Percentiles rank a stretch among this genome's conserved stretches.
Conservation (phyloP, 1,140 invertebrate species). For the Trichoplusia ni region DNA sequence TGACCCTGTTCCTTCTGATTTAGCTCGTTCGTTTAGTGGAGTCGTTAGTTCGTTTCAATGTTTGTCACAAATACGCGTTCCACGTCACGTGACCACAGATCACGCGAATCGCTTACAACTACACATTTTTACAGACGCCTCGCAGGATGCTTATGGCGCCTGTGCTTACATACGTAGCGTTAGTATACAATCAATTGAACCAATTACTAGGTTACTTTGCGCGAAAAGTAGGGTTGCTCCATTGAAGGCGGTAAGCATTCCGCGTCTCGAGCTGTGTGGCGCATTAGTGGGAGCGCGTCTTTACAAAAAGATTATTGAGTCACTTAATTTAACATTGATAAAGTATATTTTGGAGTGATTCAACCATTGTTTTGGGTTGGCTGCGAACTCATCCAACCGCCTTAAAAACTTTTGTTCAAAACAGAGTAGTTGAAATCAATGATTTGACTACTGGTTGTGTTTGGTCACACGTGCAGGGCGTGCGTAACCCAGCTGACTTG, state of each 20-base stretch:
- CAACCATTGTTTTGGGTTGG: background rate
- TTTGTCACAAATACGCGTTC: background rate
- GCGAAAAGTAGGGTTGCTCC: constrained; percentile 3
- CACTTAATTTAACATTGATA: background rate
- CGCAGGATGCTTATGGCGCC: constrained; percentile 1
- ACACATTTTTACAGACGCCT: constrained; percentile 12
- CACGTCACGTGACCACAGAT: background rate
- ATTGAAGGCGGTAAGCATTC: background rate
- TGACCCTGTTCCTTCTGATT: constrained; percentile 6
- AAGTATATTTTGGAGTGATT: background rate
- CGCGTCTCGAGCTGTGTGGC: background rate
- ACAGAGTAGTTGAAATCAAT: background rate
- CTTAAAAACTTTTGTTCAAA: background rate
- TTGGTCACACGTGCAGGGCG: background rate
- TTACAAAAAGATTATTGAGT: background rate
- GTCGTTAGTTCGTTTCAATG: background rate
- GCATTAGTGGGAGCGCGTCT: background rate
- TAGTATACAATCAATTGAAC: background rate
- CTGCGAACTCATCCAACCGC: background rate
- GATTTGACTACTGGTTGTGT: background rate
- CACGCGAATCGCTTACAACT: background rate
- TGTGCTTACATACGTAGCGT: background rate
- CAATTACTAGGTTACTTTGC: background rate
- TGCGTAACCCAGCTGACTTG: background rate
- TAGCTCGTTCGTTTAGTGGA: background rate